Base-by-base conservation (phyloP, 1,140 invertebrate species). In the Muscidifurax raptorellus region DNA sequence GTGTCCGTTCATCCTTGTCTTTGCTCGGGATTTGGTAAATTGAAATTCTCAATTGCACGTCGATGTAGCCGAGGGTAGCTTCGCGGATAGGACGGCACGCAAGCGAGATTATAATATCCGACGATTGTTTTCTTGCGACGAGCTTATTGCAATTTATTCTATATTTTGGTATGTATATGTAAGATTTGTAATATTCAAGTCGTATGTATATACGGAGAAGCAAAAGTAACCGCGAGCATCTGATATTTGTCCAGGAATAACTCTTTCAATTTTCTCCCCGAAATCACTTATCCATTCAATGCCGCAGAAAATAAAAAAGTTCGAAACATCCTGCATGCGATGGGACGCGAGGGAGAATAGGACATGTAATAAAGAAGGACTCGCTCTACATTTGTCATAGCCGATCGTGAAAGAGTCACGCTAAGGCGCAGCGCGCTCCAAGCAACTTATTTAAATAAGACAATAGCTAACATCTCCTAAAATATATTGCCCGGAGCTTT, bases 381-480 rank as follows among this genome's bases (percentile, higher is more conserved):
- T 40, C 32, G 32, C 22, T 28, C 25, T 40, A n/a, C 15, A 69
- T 32, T 13, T 10, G 32, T 69, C 36, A n/a, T 22, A 71, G 69
- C 13, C 22, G 32, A 25, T 28, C 6, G 18, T 3, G 25, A 22
- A 10, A 10, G 28, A 82, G 32, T 66, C 77, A 71, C 78, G 78
- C 22, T 36, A 80, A 80, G 78, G 66, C n/a, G n/a, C 40, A 80
- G 25, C 22, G 64, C n/a, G 66, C 66, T n/a, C n/a, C 78, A 71
- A 71, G 25, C 18, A 47, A 71, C 64, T 40, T 71, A 69, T 59
- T n/a, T 80, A 44, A 79, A 79, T 79, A 80, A 80, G 78, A 71
- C 25, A 80, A 80, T 44, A 69, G 76, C 36, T 40, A 75, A 25
- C 32, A 18, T 25, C 30, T 66, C n/a, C n/a, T 15, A 69, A 47